Base-by-base conservation (phyloP, 2,888 invertebrate species). In the Eutolmus rufibarbis region DNA sequence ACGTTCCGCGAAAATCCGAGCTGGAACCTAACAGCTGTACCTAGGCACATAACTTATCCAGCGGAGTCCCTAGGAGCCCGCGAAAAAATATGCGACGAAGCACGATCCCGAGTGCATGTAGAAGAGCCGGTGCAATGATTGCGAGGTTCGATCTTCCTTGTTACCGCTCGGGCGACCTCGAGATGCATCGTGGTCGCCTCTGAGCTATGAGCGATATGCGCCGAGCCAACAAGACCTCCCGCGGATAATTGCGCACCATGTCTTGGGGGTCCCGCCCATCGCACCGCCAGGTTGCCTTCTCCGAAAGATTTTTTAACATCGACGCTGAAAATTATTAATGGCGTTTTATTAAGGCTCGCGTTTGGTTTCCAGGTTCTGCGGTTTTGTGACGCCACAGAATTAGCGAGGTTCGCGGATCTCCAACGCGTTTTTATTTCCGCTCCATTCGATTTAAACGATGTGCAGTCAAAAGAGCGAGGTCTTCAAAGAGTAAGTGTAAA, bases 201-300 rank as follows among this genome's bases (percentile, higher is more conserved):
- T 46, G 46, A 85, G 74, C 85, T 74, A 40, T 74, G 85, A 85
- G 85, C 85, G 85, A 85, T 85, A 85, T 85, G 85, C 43, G 46
- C 85, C 28, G 14, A 19, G 74, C 85, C 31, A 79, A 79, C 86
- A 86, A 91, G 92, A 92, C 92, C 92, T 91, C 92, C 92, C 92
- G 91, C 91, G 90, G 92, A 91, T 92, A 92, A 92, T 92, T 92
- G 91, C 91, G 91, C 91, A 91, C 91, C 91, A 92, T 91, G 91
- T 91, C 91, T 92, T 91, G 91, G 91, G 88, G 88, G 91, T 91
- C 91, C 91, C 91, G 91, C 92, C 92, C 91, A 91, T 91, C 91
- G 91, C 28, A 46, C 85, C 46, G 40, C 19, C 85, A 74, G 85
- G 23, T 74, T 34, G n/a, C 31, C 28, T 34, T 85, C 74, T 43